Conservation (phyloP, 37 sponge, comb jelly and placozoan genomes). For the Mnemiopsis leidyi region DNA sequence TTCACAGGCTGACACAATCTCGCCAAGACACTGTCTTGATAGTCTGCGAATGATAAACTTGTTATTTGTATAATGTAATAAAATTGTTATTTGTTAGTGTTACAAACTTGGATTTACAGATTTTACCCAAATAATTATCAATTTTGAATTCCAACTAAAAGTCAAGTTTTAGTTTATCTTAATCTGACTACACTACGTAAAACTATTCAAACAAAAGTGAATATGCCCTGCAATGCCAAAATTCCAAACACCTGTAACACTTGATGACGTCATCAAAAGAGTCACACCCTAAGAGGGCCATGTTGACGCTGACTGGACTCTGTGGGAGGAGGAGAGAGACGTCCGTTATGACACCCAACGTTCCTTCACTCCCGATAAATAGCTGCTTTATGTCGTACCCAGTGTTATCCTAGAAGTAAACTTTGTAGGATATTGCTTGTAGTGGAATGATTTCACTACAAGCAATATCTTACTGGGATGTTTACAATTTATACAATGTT, state of each 20-base stretch:
- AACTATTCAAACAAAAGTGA: too few relatives aligned
- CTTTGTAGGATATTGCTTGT: not conserved
- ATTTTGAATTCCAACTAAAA: too few relatives aligned
- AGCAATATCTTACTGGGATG: too few relatives aligned
- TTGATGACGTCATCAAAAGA: conserved; percentile 76
- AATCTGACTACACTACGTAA: too few relatives aligned
- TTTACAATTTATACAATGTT: too few relatives aligned
- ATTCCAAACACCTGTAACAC: conserved; percentile 66
- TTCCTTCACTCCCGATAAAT: conserved; percentile 96
- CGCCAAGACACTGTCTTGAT: conserved; percentile 76
- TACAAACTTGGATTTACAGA: too few relatives aligned
- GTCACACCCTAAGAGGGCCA: conserved; percentile 80
- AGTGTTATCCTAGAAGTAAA: conserved; percentile 33
- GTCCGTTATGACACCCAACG: conserved; percentile 88
- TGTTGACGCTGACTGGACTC: conserved; percentile 78
- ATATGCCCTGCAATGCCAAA: too few relatives aligned
- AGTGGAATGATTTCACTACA: too few relatives aligned
- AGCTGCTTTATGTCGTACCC: conserved; percentile 98
- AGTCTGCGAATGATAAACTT: not conserved
- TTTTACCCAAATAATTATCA: too few relatives aligned
- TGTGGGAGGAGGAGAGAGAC: conserved; percentile 80
- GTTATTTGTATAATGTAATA: too few relatives aligned
- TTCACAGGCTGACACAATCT: conserved; percentile 92
- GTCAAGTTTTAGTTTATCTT: too few relatives aligned
- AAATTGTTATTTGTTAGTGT: too few relatives aligned